Conservation (phyloP, 2,888 invertebrate species). For the Nyleta sp. region DNA sequence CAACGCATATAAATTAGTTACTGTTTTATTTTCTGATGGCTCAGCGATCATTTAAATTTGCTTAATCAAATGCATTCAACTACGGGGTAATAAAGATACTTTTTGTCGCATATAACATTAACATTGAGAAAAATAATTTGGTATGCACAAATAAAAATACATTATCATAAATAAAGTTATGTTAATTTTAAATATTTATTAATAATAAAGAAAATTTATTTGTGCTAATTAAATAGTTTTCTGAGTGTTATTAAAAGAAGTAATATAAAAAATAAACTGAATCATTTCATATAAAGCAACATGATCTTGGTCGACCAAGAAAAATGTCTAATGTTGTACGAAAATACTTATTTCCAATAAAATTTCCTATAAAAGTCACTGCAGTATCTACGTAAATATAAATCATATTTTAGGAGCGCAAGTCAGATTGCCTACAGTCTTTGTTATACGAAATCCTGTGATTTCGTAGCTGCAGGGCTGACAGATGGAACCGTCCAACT, state of each 20-base stretch:
- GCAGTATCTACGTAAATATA: slow-evolving; percentile 21
- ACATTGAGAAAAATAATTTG: too few species aligned
- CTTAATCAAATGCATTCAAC: slow-evolving; percentile 12
- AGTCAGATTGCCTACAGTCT: slow-evolving; percentile 84
- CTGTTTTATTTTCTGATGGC: slow-evolving; percentile 18
- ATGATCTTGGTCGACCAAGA: too few species aligned
- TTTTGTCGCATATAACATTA: too few species aligned
- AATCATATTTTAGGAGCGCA: slow-evolving; percentile 82
- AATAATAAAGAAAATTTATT: too few species aligned
- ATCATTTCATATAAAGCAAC: too few species aligned
- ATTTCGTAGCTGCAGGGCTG: slow-evolving; percentile 85
- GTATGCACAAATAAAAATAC: too few species aligned
- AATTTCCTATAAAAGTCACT: slow-evolving; percentile 11
- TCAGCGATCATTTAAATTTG: slow-evolving; percentile 11
- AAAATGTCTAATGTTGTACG: not conserved
- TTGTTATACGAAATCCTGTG: slow-evolving; percentile 86
- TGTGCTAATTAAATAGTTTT: too few species aligned
- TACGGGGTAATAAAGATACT: too few species aligned
- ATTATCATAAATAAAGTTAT: too few species aligned
- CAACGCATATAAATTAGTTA: slow-evolving; percentile 32
- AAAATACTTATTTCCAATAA: slow-evolving; percentile 16
- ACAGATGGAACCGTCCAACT: slow-evolving; percentile 85
- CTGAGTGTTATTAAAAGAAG: too few species aligned
- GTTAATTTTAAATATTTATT: too few species aligned
- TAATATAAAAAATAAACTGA: too few species aligned